phyloP scores from a whole-genome alignment of 2,113 vertebrate species.

The Microcebus tavaratra region DNA sequence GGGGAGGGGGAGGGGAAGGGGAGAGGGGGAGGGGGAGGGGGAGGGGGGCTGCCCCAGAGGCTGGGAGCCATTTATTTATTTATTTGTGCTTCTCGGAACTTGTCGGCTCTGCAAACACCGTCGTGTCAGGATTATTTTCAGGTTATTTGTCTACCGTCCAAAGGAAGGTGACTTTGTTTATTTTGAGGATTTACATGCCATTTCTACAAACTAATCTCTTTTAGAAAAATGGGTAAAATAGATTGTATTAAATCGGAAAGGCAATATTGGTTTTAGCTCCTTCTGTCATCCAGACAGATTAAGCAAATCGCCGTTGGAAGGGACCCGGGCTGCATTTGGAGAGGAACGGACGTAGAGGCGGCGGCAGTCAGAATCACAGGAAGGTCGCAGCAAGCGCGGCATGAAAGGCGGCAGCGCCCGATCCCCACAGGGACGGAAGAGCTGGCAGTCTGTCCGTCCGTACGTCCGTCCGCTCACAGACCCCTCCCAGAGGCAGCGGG shows the following conservation, averaged over 20 bases:
- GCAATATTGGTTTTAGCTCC: constrained; percentile 63
- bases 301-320: background rate
- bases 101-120: constrained; percentile 66
- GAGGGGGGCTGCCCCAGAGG: background rate
- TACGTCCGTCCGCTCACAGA: too few species aligned
- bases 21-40: too few species aligned
- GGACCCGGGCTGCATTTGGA: background rate
- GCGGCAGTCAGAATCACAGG: background rate
- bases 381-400: accelerated
- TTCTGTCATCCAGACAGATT: background rate
- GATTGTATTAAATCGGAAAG: constrained; percentile 54
- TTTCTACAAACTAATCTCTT: constrained; percentile 73
- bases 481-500: too few species aligned
- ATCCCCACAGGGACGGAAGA: background rate
- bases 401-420: accelerated
- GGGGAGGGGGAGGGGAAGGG: too few species aligned
- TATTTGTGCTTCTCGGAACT: background rate
- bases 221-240: constrained; percentile 61
- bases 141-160: constrained; percentile 72
- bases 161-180: constrained; percentile 72
- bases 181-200: constrained; percentile 74
- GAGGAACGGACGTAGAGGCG: background rate
- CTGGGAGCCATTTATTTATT: background rate
- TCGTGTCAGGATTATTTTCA: constrained; percentile 72
- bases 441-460: too few species aligned